phyloP scores from a whole-genome alignment of 2,888 invertebrate genomes.

The Drosophila eohydei region DNA sequence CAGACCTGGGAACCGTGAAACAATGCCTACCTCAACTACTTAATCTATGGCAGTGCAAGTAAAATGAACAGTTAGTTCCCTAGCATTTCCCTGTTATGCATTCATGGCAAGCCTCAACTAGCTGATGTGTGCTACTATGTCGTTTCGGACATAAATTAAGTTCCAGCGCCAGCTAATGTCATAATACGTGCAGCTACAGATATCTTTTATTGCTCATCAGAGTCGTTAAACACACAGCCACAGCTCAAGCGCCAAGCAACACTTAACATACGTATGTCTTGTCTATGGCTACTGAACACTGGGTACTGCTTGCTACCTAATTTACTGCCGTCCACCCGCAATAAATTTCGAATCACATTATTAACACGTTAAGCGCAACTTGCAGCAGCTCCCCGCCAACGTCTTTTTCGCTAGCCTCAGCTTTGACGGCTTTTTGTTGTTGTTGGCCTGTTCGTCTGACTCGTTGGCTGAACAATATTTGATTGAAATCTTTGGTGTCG shows the following conservation, averaged over 20 bases:
- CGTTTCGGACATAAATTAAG: constrained; percentile 66
- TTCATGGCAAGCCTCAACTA: constrained; percentile 44
- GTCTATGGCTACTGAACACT: constrained; percentile 25
- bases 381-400: constrained; percentile 38
- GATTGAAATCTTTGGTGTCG: constrained; percentile 73
- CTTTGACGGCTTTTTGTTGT: constrained; percentile 17
- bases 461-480: constrained; percentile 63
- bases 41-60: constrained; percentile 14
- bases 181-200: constrained; percentile 68
- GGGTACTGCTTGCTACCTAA: constrained; percentile 52
- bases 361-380: constrained; percentile 73
- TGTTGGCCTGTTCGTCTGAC: constrained; percentile 26
- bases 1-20: constrained; percentile 46
- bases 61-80: constrained; percentile 38
- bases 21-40: constrained; percentile 37
- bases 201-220: constrained; percentile 73
- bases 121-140: constrained; percentile 65
- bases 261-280: constrained; percentile 33
- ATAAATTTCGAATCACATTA: constrained; percentile 76
- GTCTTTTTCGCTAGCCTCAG: background rate
- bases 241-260: constrained; percentile 31
- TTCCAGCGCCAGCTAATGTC: constrained; percentile 71
- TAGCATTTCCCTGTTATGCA: constrained; percentile 56
- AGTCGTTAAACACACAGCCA: constrained; percentile 48
- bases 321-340: constrained; percentile 76